Conservation (phyloP, 2,888 invertebrate species). For the Oscheius sp. region DNA sequence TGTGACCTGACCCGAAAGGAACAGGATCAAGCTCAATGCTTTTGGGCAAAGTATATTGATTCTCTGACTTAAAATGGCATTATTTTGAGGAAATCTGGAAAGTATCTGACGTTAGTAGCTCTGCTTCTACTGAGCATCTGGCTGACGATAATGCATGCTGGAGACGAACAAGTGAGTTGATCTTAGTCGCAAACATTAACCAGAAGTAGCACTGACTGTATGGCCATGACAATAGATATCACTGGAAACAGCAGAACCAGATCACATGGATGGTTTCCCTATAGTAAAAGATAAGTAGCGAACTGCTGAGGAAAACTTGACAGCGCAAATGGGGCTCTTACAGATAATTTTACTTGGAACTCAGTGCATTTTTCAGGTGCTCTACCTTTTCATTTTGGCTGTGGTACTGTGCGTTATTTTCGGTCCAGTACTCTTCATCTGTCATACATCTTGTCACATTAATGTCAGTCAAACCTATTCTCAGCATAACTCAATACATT, state of each 20-base stretch:
- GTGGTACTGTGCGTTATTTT: conserved; percentile 42
- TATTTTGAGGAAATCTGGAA: conserved; percentile 41
- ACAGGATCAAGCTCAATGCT: conserved; percentile 53
- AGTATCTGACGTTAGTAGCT: conserved; percentile 42
- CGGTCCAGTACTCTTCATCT: conserved; percentile 54
- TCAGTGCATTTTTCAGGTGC: conserved; percentile 35
- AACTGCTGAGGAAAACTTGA: no score
- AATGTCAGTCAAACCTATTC: conserved; percentile 40
- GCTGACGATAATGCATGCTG: conserved; percentile 48
- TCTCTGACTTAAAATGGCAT: not conserved
- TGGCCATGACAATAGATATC: no score
- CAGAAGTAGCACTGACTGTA: not conserved
- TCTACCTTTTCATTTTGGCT: conserved; percentile 48
- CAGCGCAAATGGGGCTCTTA: no score
- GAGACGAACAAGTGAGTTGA: conserved; percentile 45
- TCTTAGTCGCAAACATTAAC: no score
- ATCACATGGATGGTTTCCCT: no score
- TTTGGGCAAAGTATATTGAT: conserved; percentile 53
- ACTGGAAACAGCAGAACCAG: no score
- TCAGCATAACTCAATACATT: not conserved
- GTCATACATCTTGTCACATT: conserved; percentile 55
- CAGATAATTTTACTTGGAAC: no score
- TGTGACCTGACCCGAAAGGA: conserved; percentile 51
- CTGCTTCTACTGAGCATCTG: conserved; percentile 47
- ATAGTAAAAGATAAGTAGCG: no score